Conservation (phyloP, 1,140 invertebrate genomes). For the Trigoniulus corallinus region DNA sequence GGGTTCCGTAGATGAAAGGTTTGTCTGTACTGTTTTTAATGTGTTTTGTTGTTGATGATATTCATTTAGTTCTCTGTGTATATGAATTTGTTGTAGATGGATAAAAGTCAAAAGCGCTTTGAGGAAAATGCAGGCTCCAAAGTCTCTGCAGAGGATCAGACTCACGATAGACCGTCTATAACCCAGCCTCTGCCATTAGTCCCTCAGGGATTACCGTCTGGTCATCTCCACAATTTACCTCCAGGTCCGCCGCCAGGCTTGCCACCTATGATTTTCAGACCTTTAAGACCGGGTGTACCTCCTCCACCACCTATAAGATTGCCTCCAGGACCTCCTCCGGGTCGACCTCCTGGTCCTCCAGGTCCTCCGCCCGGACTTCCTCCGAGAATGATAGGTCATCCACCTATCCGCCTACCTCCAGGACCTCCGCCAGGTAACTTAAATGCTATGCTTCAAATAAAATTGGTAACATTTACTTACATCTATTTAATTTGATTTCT, state of each 20-base stretch:
- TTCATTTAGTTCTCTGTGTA: too few species aligned
- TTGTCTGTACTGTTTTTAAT: too few species aligned
- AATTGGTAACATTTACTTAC: background rate
- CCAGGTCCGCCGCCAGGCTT: constrained; percentile 16
- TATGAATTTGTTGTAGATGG: too few species aligned
- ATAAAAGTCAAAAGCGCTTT: too few species aligned
- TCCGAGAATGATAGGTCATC: constrained; percentile 25
- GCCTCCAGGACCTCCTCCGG: constrained; percentile 10
- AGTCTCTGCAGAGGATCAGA: too few species aligned
- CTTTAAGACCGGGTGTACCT: constrained; percentile 13
- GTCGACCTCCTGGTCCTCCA: constrained; percentile 29
- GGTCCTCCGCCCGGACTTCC: constrained; percentile 35
- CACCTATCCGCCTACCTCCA: constrained; percentile 31
- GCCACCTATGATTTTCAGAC: constrained; percentile 21
- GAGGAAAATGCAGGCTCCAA: too few species aligned
- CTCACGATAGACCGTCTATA: too few species aligned
- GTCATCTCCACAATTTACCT: background rate
- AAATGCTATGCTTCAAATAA: background rate
- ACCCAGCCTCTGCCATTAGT: background rate
- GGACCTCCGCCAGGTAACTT: constrained; percentile 46
- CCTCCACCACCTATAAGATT: background rate
- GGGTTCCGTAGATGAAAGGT: too few species aligned
- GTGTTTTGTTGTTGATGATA: too few species aligned
- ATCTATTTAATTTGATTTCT: background rate
- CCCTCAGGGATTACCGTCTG: background rate